Conservation (phyloP, 2,888 invertebrate species). For the Cybosia mesomella region DNA sequence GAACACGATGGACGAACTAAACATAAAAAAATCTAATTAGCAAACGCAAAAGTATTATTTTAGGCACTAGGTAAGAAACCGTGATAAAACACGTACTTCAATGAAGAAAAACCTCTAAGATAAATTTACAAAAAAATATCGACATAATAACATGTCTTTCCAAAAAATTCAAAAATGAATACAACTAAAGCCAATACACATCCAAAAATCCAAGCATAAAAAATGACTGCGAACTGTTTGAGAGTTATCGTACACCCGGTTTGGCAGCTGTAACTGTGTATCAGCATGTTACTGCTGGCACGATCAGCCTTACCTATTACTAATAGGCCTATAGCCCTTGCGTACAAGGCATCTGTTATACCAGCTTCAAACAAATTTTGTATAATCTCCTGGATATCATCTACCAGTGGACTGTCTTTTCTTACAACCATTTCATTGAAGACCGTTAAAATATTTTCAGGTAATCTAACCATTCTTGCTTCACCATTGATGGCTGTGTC, state of each 20-base stretch:
- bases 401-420: conserved; percentile 58
- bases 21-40: no score
- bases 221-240: conserved; percentile 63
- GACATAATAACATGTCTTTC: neutral
- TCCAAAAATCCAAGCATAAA: conserved; percentile 69
- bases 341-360: conserved; percentile 65
- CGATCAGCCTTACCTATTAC: conserved; percentile 60
- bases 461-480: conserved; percentile 62
- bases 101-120: no score
- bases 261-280: conserved; percentile 70
- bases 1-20: no score
- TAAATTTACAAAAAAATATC: neutral
- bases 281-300: conserved; percentile 61
- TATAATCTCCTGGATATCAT: conserved; percentile 55
- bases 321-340: conserved; percentile 67
- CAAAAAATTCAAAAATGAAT: conserved; percentile 61
- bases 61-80: no score
- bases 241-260: conserved; percentile 70
- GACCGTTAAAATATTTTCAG: conserved; percentile 65
- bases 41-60: no score
- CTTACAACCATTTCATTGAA: conserved; percentile 74
- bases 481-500: conserved; percentile 66
- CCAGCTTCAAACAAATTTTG: conserved; percentile 72
- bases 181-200: conserved; percentile 59
- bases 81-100: no score